Percentiles rank a stretch among this genome's conserved stretches.
These are phyloP conservation scores for Cephalopholis sonnerati DNA, from an alignment of 2,113 vertebrate genomes.

Conservation along the genomic window DNA sequence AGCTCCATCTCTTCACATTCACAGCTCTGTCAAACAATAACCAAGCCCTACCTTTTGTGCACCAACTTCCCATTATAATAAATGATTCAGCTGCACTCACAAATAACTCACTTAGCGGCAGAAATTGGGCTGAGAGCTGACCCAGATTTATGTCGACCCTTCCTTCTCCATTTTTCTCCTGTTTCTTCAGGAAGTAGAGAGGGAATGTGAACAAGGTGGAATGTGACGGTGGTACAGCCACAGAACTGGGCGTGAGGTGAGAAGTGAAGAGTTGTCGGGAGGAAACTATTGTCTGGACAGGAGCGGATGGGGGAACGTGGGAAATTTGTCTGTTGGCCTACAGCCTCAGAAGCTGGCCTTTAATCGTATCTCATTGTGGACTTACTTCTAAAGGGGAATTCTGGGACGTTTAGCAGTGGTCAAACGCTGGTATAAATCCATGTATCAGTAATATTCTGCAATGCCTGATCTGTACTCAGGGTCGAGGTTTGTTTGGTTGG, in stretches of 20 bases:
- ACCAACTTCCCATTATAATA: constrained; percentile 60
- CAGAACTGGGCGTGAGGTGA: constrained; percentile 35
- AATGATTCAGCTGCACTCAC: constrained; percentile 73
- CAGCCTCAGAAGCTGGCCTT: constrained; percentile 27
- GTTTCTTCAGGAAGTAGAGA: constrained; percentile 22
- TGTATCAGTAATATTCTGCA: constrained; percentile 2
- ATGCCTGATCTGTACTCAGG: constrained; percentile 26
- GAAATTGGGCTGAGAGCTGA: constrained; percentile 60
- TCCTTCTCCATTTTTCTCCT: background rate
- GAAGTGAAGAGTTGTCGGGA: constrained; percentile 41
- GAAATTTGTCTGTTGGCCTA: constrained; percentile 44
- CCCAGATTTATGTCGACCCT: constrained; percentile 58
- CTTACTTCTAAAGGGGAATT: constrained; percentile 5
- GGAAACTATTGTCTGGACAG: constrained; percentile 46
- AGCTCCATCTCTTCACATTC: constrained; percentile 32
- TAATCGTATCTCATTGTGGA: constrained; percentile 43
- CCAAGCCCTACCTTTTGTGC: constrained; percentile 28
- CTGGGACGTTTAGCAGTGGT: constrained; percentile 9
- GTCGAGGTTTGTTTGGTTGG: constrained; percentile 11
- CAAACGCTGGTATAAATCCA: constrained; percentile 8
- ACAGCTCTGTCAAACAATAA: constrained; percentile 42
- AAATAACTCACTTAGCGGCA: constrained; percentile 64
- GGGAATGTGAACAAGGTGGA: constrained; percentile 50
- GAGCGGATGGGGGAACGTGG: constrained; percentile 25
- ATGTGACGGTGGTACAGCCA: constrained; percentile 47